Base-by-base conservation (phyloP, 1,140 invertebrate genomes). In the Cydia splendana region DNA sequence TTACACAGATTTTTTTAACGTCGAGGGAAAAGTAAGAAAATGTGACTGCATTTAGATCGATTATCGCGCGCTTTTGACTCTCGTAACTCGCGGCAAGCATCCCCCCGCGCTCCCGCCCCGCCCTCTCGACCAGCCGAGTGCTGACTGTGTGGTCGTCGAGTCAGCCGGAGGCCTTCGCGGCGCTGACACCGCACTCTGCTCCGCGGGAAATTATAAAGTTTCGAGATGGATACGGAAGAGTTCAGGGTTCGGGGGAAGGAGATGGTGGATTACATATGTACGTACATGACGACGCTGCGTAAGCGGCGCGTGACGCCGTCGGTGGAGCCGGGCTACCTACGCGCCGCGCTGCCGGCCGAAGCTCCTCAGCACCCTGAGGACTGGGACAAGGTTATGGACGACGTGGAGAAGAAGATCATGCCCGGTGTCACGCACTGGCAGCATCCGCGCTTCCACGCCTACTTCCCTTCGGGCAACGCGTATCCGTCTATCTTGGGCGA, bases 381-480 rank as follows among this genome's bases (percentile, higher is more conserved):
- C 38, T 99, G 98, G 96, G 97, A 98, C 18, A 94, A 95, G 10
- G 99, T 99, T 53, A 98, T 99, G 97, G 94, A 93, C 13, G 99
- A 99, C 88, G 96, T 99, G 2, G 98, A 99, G 90, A 95, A 95
- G 34, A 98, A 98, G 93, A 99, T 99, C 79, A 99, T 99, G 98
- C 98, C 98, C 0, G 99, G 99, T 51, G 97, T 99, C 76, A 99
- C 99, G 0, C 98, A 99, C 91, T 99, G 99, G 99, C 98, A 99
- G 91, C 99, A 99, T 95, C 99, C 99, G 0, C 94, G 98, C 73
- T 99, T 99, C 93, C 99, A 99, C 91, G 99, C 99, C 0, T 99
- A 99, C 90, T 99, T 99, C 89, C 99, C 99, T 2, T 96, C 98
- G 0, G 99, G 99, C 30, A 99, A 99, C 94, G 99, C 97, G 0